These are phyloP conservation scores for Leucophenga montana DNA, from an alignment of 2,888 invertebrate species.

Conservation along the genomic window DNA sequence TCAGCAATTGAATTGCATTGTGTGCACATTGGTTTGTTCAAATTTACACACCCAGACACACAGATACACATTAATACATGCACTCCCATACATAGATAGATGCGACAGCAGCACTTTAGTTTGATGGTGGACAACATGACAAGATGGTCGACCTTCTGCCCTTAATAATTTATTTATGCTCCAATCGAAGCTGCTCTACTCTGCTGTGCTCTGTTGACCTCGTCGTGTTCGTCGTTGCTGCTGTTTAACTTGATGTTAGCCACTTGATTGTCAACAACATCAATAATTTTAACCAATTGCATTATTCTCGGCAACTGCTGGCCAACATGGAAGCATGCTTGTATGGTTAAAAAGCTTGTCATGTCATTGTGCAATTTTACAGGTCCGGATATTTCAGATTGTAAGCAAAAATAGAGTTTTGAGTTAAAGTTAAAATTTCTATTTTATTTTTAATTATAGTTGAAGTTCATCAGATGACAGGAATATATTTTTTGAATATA, in stretches of 20 bases:
- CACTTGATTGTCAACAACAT: constrained; percentile 23
- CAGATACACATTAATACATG: not conserved
- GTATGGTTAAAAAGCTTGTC: too few relatives aligned
- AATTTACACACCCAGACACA: not conserved
- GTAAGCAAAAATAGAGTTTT: too few relatives aligned
- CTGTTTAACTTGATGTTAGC: constrained; percentile 19
- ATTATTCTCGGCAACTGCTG: not conserved
- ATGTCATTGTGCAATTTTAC: too few relatives aligned
- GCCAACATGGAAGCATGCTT: too few relatives aligned
- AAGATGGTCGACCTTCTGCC: constrained; percentile 4
- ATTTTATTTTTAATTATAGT: too few relatives aligned
- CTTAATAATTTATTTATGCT: constrained; percentile 23
- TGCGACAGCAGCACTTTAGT: not conserved
- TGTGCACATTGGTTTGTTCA: not conserved
- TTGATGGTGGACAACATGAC: constrained; percentile 11
- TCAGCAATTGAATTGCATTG: constrained; percentile 10
- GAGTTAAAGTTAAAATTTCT: too few relatives aligned
- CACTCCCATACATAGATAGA: not conserved
- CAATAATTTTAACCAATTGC: constrained; percentile 26
- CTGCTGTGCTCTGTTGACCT: too few relatives aligned
- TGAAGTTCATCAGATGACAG: too few relatives aligned
- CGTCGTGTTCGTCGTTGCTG: not conserved
- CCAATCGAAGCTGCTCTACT: not conserved
- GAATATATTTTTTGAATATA: too few relatives aligned
- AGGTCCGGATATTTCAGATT: too few relatives aligned